A percentile compares a stretch with the other conserved stretches of the same genome.
Evolutionary conservation across 2,888 invertebrate genomes (phyloP).

Genomic region (Phaedon cochleariae): DNA sequence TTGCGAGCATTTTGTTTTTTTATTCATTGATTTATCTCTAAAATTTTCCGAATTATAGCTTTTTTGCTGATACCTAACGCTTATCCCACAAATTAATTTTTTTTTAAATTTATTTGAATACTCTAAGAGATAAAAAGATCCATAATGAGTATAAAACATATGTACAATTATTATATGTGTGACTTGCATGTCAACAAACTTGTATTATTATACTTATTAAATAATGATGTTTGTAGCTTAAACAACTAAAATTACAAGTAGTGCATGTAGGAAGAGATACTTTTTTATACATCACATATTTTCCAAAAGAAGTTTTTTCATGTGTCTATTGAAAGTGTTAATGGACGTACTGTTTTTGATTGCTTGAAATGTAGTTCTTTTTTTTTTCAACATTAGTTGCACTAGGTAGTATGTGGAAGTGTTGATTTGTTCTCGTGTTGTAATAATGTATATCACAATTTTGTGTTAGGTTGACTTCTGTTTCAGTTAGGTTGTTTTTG

Average conservation of each 20-base stretch:
- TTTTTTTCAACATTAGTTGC: constrained; percentile 1
- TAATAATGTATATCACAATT: not conserved
- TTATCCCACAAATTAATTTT: not conserved
- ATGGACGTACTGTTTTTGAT: constrained; percentile 1
- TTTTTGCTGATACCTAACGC: no score
- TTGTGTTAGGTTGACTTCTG: no score
- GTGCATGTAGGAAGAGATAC: not conserved
- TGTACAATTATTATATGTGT: no score
- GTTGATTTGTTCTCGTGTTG: not conserved
- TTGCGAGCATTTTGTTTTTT: no score
- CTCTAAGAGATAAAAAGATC: not conserved
- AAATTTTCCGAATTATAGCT: no score
- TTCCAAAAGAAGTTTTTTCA: not conserved
- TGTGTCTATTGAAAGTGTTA: constrained; percentile 2
- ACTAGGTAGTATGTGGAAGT: constrained; percentile 2
- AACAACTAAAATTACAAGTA: not conserved
- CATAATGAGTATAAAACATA: no score
- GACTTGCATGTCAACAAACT: no score
- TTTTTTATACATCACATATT: not conserved
- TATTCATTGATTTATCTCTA: no score
- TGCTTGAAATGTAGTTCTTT: not conserved
- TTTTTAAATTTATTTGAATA: not conserved
- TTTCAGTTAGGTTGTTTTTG: not conserved
- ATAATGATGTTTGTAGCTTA: not conserved
- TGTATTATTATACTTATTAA: no score